phyloP scores from a whole-genome alignment of 1,140 invertebrate genomes.

The Ooceraea biroi region DNA sequence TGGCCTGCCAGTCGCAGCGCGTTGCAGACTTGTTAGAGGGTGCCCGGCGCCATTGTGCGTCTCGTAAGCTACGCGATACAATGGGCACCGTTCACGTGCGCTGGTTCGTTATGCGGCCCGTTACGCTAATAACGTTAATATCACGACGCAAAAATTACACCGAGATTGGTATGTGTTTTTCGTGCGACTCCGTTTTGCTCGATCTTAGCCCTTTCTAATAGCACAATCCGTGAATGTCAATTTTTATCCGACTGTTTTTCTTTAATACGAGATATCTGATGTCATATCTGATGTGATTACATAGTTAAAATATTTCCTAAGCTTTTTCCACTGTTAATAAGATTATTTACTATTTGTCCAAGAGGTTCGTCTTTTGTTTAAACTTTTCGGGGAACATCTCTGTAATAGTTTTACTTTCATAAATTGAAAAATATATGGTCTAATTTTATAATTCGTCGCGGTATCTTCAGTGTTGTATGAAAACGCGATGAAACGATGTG shows the following conservation, averaged over 20 bases:
- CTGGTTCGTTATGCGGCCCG: conserved; percentile 53
- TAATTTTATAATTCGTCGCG: conserved; percentile 60
- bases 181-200: conserved; percentile 1
- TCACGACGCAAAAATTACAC: conserved; percentile 48
- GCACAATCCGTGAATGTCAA: neutral
- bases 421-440: neutral
- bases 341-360: too few species aligned
- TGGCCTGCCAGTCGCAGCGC: conserved; percentile 67
- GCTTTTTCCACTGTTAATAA: too few species aligned
- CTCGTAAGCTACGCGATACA: conserved; percentile 56
- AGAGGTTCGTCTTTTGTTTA: too few species aligned
- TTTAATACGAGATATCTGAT: neutral
- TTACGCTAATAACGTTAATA: conserved; percentile 71
- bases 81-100: conserved; percentile 61
- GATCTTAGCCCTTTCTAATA: conserved; percentile 2
- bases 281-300: neutral
- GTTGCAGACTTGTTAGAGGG: conserved; percentile 69
- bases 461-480: conserved; percentile 33
- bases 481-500: conserved; percentile 73
- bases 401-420: neutral
- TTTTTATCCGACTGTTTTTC: neutral
- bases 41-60: conserved; percentile 67
- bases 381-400: too few species aligned
- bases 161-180: neutral
- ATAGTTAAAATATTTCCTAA: neutral